These are phyloP conservation scores for Ethmia dodecea DNA, from an alignment of 2,888 invertebrate genomes.

Conservation along the genomic window DNA sequence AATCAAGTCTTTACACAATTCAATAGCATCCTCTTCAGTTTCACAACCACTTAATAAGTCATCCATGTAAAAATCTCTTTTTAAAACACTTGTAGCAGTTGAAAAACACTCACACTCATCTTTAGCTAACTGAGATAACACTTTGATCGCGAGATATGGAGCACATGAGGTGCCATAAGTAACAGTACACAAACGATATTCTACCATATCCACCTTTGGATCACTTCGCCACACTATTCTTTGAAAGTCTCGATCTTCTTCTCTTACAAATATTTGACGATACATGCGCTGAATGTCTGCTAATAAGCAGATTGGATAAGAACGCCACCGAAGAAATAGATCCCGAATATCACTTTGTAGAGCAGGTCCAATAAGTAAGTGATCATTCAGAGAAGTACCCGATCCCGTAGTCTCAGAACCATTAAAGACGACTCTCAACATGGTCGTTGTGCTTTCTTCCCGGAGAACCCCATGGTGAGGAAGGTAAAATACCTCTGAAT, in stretches of 20 bases:
- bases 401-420: background rate
- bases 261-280: background rate
- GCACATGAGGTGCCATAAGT: constrained; percentile 13
- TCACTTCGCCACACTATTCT: background rate
- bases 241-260: background rate
- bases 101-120: too few species aligned
- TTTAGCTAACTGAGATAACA: too few species aligned
- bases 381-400: background rate
- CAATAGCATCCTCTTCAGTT: too few species aligned
- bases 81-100: too few species aligned
- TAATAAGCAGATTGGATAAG: background rate
- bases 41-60: too few species aligned
- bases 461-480: background rate
- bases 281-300: background rate
- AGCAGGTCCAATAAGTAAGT: background rate
- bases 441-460: background rate
- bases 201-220: background rate
- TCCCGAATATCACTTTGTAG: background rate
- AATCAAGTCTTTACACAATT: too few species aligned
- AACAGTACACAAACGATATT: background rate
- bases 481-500: background rate
- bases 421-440: background rate
- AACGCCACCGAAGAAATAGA: background rate
- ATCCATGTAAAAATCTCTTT: too few species aligned
- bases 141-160: too few species aligned